phyloP scores from a whole-genome alignment of 2,888 invertebrate species.

The Stenurella melanura region DNA sequence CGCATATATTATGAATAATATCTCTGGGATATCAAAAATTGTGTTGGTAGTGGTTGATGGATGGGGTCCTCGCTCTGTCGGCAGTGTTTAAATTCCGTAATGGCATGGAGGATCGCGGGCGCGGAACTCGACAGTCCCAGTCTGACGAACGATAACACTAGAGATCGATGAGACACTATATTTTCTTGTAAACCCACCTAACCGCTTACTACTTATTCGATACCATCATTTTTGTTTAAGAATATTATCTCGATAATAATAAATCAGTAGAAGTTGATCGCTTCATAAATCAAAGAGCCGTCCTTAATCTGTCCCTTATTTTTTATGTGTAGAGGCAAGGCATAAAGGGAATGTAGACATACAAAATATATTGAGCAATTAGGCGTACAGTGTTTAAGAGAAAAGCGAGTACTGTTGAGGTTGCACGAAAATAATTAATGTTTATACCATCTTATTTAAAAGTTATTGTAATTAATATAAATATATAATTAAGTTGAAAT shows the following conservation, averaged over 20 bases:
- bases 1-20: conserved; percentile 35
- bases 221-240: conserved; percentile 36
- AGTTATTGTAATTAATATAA: too few species aligned
- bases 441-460: too few species aligned
- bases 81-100: conserved; percentile 44
- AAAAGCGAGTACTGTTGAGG: too few species aligned
- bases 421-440: too few species aligned
- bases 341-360: not conserved
- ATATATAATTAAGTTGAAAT: too few species aligned
- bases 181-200: conserved; percentile 39
- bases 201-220: conserved; percentile 36
- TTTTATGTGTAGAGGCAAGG: conserved; percentile 1
- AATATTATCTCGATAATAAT: conserved; percentile 47
- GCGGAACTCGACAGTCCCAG: conserved; percentile 31
- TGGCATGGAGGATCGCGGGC: conserved; percentile 37
- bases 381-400: too few species aligned
- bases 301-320: conserved; percentile 29
- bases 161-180: conserved; percentile 43
- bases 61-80: conserved; percentile 49
- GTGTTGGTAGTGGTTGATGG: conserved; percentile 53
- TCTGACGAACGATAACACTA: conserved; percentile 33
- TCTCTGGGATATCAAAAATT: conserved; percentile 38
- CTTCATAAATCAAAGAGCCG: conserved; percentile 44
- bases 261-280: conserved; percentile 44
- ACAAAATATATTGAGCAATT: not conserved